Evolutionary conservation across 2,113 vertebrate genomes (phyloP), one percentile per base, ranked within the genome.

Genomic region (Cyanistes caeruleus): DNA sequence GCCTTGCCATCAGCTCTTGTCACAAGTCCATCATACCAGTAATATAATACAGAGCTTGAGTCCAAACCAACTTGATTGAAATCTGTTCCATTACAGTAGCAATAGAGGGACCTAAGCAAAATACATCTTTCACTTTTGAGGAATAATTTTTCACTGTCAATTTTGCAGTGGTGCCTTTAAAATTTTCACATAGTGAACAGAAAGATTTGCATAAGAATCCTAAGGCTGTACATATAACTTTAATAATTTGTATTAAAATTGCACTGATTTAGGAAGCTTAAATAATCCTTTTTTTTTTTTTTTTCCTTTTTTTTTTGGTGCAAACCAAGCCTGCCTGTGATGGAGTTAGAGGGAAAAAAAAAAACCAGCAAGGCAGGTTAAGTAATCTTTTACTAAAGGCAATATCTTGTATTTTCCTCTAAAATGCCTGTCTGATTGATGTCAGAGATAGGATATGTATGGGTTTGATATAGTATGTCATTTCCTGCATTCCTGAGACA

Each of bases 401-500:
- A 56, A 2, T 72, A 25, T 59, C 74, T 87, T 87, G 6, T 62
- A 68, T 72, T 87, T 93, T 7, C 35, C 30, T 87, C 43, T 87
- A 41, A 87, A 90, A 81, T 67, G 20, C 12, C 39, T 78, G 39
- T 49, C 46, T 73, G 81, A 55, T 84, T 64, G 81, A 84, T 75
- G 49, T 64, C 77, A 84, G 60, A 63, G 65, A 48, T 60, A 93
- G 67, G 44, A 39, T 64, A 53, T 17, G 44, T 72, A 60, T 52
- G 69, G 24, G 6, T 82, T 96, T 84, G 84, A 77, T 87, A n/a
- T 74, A 31, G 39, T 81, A 14, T 55, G 55, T 51, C 4, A 46
- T 89, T 91, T 93, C 86, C 91, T 91, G 37, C 69, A 21, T 93
- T 91, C 46, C 46, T 84, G 67, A 91, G 60, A 28, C 35, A 6